Evolutionary conservation across 2,888 invertebrate genomes (phyloP), one percentile per base, ranked within the genome.

Genomic region (Laothoe populi): DNA sequence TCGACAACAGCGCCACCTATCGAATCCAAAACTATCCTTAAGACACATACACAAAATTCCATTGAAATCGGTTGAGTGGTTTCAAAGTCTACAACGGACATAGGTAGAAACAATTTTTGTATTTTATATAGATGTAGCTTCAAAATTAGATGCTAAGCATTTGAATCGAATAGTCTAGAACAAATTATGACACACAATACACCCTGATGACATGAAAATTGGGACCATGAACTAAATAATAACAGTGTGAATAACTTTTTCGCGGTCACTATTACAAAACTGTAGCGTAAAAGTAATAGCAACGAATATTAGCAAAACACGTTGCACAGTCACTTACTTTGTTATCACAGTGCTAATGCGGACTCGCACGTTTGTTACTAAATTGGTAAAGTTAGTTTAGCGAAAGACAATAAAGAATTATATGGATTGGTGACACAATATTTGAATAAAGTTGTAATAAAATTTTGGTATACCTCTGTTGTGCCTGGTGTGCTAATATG

Each of bases 201-300:
- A 53, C 19, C 3, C 31, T 19, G 60, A 61, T 53, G 53, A 42
- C 21, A 42, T 42, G 42, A 61, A 23, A 42, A 53, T 42, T 26
- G 49, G 8, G 49, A 40, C 49, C 60, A 13, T 53, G 60, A 61
- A 61, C 60, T 31, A 60, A 48, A 60, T 49, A 60, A 49, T 40
- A 60, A 49, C 11, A 60, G 48, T 23, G 64, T 59, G 62, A 63
- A 62, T 46, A 57, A 62, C 62, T 63, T 60, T 67, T 68, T 68
- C 62, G 64, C 61, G 65, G 67, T 63, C 60, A 61, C 26, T 13
- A 21, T 67, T 66, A 62, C 66, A 63, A 62, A 69, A 69, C 57
- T 49, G 40, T 60, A 62, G 59, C 64, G 63, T 48, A 53, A 66
- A 66, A 45, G 58, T 35, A 48, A 49, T 62, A 23, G 63, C 66